Conservation (phyloP, 1,140 invertebrate genomes). For the Leptinotarsa undecemlineata region DNA sequence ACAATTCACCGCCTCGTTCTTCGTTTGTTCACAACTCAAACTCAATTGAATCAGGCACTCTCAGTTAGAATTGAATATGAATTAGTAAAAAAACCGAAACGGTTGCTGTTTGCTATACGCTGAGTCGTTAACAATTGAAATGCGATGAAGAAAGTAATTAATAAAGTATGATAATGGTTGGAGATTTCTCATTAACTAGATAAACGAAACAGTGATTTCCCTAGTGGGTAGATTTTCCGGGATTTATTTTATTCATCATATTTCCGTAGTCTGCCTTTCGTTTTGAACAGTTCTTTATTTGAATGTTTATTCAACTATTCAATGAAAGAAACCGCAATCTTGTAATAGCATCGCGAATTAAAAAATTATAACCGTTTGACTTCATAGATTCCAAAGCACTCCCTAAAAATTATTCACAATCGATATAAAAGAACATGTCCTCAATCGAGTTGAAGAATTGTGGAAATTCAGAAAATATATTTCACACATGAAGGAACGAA, state of each 20-base stretch:
- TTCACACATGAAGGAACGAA: too few species aligned
- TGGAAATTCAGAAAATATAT: too few species aligned
- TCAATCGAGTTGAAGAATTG: too few species aligned
- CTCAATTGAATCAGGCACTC: constrained; percentile 9
- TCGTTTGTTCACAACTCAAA: constrained; percentile 14
- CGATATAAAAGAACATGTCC: too few species aligned
- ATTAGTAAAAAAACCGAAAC: constrained; percentile 22
- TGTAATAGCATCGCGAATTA: too few species aligned
- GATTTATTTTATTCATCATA: background rate
- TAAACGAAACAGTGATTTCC: constrained; percentile 12
- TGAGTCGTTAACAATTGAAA: constrained; percentile 16
- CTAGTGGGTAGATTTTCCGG: background rate
- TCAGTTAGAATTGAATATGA: constrained; percentile 13
- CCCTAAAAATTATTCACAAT: too few species aligned
- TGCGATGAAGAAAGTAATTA: constrained; percentile 1
- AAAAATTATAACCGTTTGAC: too few species aligned
- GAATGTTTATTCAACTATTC: background rate
- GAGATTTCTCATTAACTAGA: background rate
- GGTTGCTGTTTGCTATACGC: constrained; percentile 8
- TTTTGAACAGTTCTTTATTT: background rate
- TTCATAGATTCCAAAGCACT: too few species aligned
- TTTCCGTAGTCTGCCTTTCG: background rate
- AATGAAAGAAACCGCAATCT: too few species aligned
- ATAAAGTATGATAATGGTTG: background rate
- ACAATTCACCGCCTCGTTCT: constrained; percentile 7